phyloP scores from a whole-genome alignment of 2,888 invertebrate species.

The Seira ritae region DNA sequence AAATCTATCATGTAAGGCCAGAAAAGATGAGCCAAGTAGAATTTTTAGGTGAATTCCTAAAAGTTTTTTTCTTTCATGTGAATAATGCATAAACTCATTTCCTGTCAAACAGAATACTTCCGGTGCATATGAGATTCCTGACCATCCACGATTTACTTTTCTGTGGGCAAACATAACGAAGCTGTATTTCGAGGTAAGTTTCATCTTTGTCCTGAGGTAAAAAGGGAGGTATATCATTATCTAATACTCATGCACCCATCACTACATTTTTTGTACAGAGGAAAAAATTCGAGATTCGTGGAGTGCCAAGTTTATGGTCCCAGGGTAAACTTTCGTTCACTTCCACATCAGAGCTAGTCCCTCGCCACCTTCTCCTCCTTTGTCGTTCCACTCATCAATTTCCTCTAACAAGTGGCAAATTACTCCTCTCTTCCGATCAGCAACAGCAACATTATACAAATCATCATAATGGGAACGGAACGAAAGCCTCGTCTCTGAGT shows the following conservation, averaged over 20 bases:
- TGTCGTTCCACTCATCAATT: slow-evolving; percentile 96
- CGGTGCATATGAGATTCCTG: slow-evolving; percentile 71
- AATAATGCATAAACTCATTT: too few relatives aligned
- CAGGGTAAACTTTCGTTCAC: slow-evolving; percentile 85
- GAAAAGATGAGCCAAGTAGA: too few relatives aligned
- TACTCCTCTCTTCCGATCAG: slow-evolving; percentile 58
- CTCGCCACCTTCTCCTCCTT: slow-evolving; percentile 90
- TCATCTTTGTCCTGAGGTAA: too few relatives aligned
- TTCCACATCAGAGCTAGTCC: slow-evolving; percentile 94
- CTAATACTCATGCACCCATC: too few relatives aligned
- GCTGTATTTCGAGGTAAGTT: slow-evolving; percentile 89
- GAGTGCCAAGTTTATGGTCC: slow-evolving; percentile 82
- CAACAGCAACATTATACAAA: slow-evolving; percentile 38
- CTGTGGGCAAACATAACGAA: slow-evolving; percentile 97
- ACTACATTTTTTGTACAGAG: slow-evolving; percentile 79
- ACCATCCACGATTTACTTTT: slow-evolving; percentile 83
- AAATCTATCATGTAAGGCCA: slow-evolving; percentile 83
- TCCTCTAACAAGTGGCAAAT: slow-evolving; percentile 80
- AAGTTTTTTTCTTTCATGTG: slow-evolving; percentile 10
- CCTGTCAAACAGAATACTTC: slow-evolving; percentile 71
- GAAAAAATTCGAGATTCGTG: slow-evolving; percentile 97
- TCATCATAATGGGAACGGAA: slow-evolving; percentile 60
- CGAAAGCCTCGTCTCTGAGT: slow-evolving; percentile 60
- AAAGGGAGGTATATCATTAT: too few relatives aligned
- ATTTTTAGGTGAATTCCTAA: slow-evolving; percentile 12